A percentile compares a stretch with the other conserved stretches of the same genome.
Evolutionary conservation across 2,113 vertebrate species (phyloP).

Genomic region (Baryphthengus martii): DNA sequence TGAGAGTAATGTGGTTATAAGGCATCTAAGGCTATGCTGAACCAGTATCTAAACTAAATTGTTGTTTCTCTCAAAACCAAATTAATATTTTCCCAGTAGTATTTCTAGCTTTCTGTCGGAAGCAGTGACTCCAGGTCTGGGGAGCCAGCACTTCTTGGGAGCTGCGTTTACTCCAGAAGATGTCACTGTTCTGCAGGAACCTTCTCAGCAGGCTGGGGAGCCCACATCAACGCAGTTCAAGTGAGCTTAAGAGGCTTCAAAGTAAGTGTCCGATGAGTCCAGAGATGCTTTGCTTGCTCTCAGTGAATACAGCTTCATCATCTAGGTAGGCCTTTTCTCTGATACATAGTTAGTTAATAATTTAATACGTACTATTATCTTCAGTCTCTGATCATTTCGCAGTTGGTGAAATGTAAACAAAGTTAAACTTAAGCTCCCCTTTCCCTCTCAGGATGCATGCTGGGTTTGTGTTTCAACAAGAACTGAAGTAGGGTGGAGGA

Average conservation of each 20-base stretch:
- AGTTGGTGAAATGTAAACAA: not conserved
- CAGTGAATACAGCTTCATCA: not conserved
- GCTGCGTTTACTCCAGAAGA: not conserved
- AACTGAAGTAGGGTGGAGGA: not conserved
- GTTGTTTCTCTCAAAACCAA: not conserved
- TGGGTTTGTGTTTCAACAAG: not conserved
- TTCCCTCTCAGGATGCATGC: not conserved
- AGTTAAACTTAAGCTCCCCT: not conserved
- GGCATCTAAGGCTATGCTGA: not conserved
- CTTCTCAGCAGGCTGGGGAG: not conserved
- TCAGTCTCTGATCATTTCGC: not conserved
- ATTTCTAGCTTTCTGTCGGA: not conserved
- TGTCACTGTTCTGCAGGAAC: not conserved
- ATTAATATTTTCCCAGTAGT: accelerated
- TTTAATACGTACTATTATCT: not conserved
- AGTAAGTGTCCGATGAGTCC: not conserved
- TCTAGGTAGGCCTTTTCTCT: not conserved
- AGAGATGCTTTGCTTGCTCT: not conserved
- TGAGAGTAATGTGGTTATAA: accelerated
- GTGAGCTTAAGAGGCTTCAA: not conserved
- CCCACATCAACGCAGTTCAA: accelerated
- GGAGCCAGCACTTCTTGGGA: accelerated
- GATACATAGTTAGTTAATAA: not conserved
- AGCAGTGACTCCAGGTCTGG: not conserved
- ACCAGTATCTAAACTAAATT: not conserved